Evolutionary conservation across 1,140 invertebrate species (phyloP), one percentile per base, ranked within the genome.

Genomic region (Chironomus tepperi): DNA sequence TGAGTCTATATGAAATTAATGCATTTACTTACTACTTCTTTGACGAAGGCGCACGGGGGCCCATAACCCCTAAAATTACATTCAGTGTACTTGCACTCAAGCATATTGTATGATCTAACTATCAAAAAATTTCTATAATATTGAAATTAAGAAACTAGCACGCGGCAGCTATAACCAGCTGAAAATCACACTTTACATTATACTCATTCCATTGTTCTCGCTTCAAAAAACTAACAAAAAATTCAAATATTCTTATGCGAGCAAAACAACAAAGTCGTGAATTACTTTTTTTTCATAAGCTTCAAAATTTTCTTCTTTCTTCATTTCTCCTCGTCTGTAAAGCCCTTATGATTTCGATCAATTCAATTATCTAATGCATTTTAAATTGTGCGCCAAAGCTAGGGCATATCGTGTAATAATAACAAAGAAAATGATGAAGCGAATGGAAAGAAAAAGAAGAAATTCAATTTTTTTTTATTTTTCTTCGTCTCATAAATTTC

Each of bases 211-310:
- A 57, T 57, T 57, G 47, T 57, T 57, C 47, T 57, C 47, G 12
- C 8, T 34, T 34, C 24, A 34, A 34, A 34, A 57, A 12, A 12
- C 47, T 15, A 12, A n/a, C 47, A 57, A 57, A n/a, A 57, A 57
- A 57, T 57, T 57, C 47, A 5, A 34, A 34, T 34, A 57, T 57
- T 57, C 47, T 57, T 57, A n/a, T 57, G 47, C 15, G 47, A n/a
- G 47, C 47, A n/a, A n/a, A n/a, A 57, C 47, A 57, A 57, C 47
- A 57, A 57, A 57, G 47, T 57, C 47, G 47, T 57, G 47, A 57
- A 57, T 57, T 57, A 57, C 47, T 57, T 57, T 57, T n/a, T n/a
- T 57, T 57, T 57, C 47, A 34, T 34, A 34, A 34, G 24, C 24
- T 34, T 34, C 24, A 34, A 34, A 34, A 34, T 2, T 34, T 34